Percentiles rank a stretch among this genome's conserved stretches.
phyloP scores from a whole-genome alignment of 64 coral and sea anemone genomes.

The Cladopsammia gracilis region DNA sequence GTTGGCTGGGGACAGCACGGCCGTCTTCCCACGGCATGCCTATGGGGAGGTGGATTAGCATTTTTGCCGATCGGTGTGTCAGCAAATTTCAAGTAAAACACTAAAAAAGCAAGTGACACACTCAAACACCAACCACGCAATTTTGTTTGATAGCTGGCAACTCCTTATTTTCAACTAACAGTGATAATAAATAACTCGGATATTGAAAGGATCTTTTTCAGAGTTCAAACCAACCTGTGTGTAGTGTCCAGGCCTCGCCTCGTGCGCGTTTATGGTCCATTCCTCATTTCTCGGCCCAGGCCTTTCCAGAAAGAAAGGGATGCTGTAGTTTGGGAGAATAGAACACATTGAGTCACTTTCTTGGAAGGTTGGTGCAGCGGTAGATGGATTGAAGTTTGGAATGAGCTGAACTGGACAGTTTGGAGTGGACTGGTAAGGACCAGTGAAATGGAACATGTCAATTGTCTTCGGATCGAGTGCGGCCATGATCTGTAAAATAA shows the following conservation, averaged over 20 bases:
- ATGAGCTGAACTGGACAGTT: conserved; percentile 73
- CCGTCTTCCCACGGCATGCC: no score
- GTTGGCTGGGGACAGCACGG: no score
- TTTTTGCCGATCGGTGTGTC: no score
- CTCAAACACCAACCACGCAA: no score
- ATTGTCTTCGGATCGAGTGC: conserved; percentile 78
- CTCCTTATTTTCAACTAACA: no score
- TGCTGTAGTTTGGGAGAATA: conserved; percentile 23
- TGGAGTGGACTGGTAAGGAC: conserved; percentile 78
- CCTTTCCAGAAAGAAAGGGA: conserved; percentile 82
- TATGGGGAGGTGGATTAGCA: no score
- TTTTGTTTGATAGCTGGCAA: no score
- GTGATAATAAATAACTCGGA: no score
- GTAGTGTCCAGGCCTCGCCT: conserved; percentile 78
- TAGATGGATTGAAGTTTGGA: conserved; percentile 82
- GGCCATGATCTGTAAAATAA: conserved; percentile 64
- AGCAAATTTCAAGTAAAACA: no score
- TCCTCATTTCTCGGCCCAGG: conserved; percentile 69
- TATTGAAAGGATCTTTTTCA: no score
- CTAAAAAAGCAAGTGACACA: no score
- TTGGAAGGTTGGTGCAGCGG: conserved; percentile 60
- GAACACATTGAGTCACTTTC: conserved; percentile 17
- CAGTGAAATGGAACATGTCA: conserved; percentile 82
- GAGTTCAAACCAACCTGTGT: conserved; percentile 39
- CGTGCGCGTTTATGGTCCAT: conserved; percentile 72